phyloP scores from a whole-genome alignment of 2,113 vertebrate species.

The Callospermophilus lateralis region DNA sequence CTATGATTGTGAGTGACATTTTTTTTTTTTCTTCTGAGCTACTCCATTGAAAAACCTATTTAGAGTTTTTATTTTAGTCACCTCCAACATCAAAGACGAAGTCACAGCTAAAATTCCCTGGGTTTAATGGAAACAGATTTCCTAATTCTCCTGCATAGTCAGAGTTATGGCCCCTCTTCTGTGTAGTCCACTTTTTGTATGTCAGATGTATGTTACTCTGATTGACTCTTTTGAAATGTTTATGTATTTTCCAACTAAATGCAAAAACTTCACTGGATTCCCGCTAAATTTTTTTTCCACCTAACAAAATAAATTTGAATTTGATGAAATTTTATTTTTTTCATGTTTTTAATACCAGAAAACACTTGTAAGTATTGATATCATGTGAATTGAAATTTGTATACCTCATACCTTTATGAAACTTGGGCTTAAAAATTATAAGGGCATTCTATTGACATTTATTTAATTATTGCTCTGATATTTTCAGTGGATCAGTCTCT shows the following conservation, averaged over 20 bases:
- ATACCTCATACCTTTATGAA: background rate
- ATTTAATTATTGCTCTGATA: slow-evolving; percentile 49
- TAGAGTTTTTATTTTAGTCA: background rate
- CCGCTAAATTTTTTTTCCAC: background rate
- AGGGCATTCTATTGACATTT: background rate
- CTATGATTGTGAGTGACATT: background rate
- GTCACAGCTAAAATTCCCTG: background rate
- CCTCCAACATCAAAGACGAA: background rate
- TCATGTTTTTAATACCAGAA: background rate
- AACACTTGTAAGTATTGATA: background rate
- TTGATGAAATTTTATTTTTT: background rate
- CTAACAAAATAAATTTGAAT: background rate
- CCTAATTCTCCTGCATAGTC: background rate
- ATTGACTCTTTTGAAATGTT: background rate
- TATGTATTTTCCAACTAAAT: background rate
- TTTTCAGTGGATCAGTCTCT: slow-evolving; percentile 40
- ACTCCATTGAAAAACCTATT: background rate
- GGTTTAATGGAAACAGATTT: background rate
- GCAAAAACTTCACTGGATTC: background rate
- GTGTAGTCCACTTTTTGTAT: background rate
- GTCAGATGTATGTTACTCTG: background rate
- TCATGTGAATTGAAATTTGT: background rate
- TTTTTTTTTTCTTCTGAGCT: background rate
- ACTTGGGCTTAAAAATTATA: slow-evolving; percentile 36
- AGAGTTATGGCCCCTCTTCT: background rate